Evolutionary conservation across 2,888 invertebrate genomes (phyloP).

Genomic region (Pachydiplax longipennis): DNA sequence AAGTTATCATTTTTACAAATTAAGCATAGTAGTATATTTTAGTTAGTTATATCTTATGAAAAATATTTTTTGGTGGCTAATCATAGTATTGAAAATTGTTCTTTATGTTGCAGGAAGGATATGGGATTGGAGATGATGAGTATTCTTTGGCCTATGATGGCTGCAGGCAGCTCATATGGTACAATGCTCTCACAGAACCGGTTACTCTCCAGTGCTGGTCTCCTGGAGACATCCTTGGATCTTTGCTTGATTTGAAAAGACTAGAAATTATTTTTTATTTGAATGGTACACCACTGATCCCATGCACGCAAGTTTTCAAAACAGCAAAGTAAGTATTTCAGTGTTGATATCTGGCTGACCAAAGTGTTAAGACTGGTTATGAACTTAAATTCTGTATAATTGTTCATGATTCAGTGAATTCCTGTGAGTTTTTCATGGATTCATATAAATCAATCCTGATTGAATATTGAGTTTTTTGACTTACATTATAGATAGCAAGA

Average conservation of each 20-base stretch:
- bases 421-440: no score
- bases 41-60: background rate
- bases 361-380: no score
- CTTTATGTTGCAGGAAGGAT: constrained; percentile 75
- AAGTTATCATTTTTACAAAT: no score
- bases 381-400: no score
- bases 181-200: constrained; percentile 78
- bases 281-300: constrained; percentile 76
- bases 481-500: no score
- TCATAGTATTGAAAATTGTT: constrained; percentile 11
- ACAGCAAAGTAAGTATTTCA: constrained; percentile 70
- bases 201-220: constrained; percentile 71
- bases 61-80: background rate
- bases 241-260: constrained; percentile 78
- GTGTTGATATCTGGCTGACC: no score
- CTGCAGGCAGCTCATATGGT: constrained; percentile 88
- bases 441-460: no score
- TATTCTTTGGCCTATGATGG: constrained; percentile 93
- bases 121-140: constrained; percentile 93
- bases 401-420: no score
- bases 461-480: no score
- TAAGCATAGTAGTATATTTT: no score
- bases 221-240: constrained; percentile 86
- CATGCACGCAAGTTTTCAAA: constrained; percentile 76
- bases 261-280: constrained; percentile 81